phyloP scores from a whole-genome alignment of 2,113 vertebrate genomes.

The Sturnus vulgaris region DNA sequence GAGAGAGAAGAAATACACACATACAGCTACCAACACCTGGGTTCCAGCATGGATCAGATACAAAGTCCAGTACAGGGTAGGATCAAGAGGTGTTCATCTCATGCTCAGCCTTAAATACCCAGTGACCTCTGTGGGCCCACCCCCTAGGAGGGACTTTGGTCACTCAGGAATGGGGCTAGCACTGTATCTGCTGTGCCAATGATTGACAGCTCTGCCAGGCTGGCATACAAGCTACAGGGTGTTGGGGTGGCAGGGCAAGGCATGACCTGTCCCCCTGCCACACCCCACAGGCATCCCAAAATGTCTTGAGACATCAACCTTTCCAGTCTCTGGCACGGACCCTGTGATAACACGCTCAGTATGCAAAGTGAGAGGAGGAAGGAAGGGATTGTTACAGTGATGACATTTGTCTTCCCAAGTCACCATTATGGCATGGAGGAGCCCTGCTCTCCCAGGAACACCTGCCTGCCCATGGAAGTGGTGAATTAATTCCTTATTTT shows the following conservation, averaged over 20 bases:
- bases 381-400: not conserved
- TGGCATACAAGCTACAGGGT: too few species aligned
- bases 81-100: accelerated
- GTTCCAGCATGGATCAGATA: accelerated
- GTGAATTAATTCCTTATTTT: not conserved
- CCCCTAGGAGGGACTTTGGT: not conserved
- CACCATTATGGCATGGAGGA: accelerated
- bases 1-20: not conserved
- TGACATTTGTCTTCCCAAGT: not conserved
- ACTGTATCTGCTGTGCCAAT: not conserved
- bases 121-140: not conserved
- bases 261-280: not conserved
- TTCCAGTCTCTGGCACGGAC: too few species aligned
- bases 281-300: not conserved
- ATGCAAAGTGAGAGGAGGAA: not conserved
- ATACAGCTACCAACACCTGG: not conserved
- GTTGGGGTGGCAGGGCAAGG: not conserved
- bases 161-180: not conserved
- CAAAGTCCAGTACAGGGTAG: accelerated
- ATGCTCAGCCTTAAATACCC: not conserved
- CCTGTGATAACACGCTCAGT: too few species aligned
- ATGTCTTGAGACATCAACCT: too few species aligned
- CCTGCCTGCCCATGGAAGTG: not conserved
- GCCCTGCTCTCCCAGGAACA: not conserved
- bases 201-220: not conserved